Base-by-base conservation (phyloP, 92 coral and sea anemone species). In the Phenganax marumi region DNA sequence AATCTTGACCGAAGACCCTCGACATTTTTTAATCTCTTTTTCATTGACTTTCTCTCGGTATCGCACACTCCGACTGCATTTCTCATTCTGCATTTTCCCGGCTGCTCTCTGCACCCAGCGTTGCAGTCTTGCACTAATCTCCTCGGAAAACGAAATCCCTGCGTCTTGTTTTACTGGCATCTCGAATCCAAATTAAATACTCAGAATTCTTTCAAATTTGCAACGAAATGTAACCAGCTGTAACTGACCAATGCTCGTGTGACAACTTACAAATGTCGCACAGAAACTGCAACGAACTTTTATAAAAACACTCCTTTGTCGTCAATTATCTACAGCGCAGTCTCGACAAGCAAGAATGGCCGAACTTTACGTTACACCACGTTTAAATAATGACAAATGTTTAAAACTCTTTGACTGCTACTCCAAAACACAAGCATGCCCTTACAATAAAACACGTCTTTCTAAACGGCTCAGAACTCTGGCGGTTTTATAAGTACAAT, bases 401-500 rank as follows among this genome's bases (percentile, higher is more conserved):
- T 43, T n/a, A 47, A 18, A 13, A 22, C 21, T 58, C 68, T 24
- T 55, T 70, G 57, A n/a, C 85, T 6, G 26, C 52, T 81, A 68
- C 89, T 89, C 25, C 84, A 76, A 85, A 86, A 90, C 73, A 88
- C 85, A 24, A 82, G 88, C 13, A 81, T 73, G 12, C 8, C 68
- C 68, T 62, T 62, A 8, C 8, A 62, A 25, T 18, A 5, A 33
- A 33, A 62, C 68, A 62, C 19, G 63, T 56, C 63, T 14, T 21
- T 56, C 0, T 62, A 62, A 12, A 66, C n/a, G 0, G 22, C 65
- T 10, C 50, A 52, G 47, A 74, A 74, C 14, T 19, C 2, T 14
- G 22, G 57, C 18, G 43, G 64, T 53, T 70, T 74, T 74, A 23
- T 54, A 50, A 52, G 23, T 52, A 52, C 62, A 47, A 52, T 22